These are phyloP conservation scores for Aelia acuminata DNA, from an alignment of 2,888 invertebrate genomes.

Conservation along the genomic window DNA sequence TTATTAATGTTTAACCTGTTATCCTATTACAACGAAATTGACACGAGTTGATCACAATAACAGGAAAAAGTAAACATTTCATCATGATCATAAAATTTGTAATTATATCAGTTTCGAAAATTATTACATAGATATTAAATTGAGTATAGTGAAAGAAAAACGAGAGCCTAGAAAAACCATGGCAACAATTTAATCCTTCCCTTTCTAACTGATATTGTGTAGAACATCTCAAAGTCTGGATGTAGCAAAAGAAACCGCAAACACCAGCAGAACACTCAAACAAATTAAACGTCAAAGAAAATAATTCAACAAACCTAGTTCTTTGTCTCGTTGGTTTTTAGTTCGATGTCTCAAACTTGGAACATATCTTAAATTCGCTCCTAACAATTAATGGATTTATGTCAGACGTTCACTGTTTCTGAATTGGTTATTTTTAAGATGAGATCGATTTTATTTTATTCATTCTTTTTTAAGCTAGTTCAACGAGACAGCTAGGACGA, in stretches of 20 bases:
- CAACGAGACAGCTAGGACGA: conserved; percentile 7
- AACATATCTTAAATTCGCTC: neutral
- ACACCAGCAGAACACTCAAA: neutral
- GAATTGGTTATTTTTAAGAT: neutral
- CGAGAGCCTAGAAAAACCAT: neutral
- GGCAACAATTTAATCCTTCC: neutral
- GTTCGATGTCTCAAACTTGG: neutral
- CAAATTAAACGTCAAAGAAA: neutral
- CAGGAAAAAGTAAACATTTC: too few species aligned
- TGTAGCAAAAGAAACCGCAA: neutral
- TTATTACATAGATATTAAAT: neutral
- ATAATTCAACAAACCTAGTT: neutral
- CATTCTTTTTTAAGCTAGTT: neutral
- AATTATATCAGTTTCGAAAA: too few species aligned
- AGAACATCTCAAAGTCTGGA: neutral
- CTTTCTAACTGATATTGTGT: neutral
- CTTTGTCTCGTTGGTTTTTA: neutral
- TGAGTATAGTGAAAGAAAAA: neutral
- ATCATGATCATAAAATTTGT: too few species aligned
- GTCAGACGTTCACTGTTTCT: neutral
- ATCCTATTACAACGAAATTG: too few species aligned
- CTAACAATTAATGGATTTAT: neutral
- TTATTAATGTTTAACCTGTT: too few species aligned
- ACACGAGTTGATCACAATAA: too few species aligned
- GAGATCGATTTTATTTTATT: neutral